phyloP scores from a whole-genome alignment of 1,140 invertebrate species.

The Trialeurodes vaporariorum region DNA sequence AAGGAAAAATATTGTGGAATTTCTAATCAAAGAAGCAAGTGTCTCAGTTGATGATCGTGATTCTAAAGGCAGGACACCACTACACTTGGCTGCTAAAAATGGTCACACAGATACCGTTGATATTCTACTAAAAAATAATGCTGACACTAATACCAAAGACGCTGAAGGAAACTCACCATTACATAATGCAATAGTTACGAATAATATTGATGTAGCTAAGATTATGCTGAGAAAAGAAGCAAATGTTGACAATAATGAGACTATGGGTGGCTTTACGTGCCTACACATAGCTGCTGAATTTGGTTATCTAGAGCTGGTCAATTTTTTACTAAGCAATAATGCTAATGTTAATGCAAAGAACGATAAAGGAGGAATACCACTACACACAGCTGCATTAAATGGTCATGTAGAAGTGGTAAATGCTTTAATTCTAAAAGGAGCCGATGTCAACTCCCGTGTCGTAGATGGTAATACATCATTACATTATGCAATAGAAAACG shows the following conservation, averaged over 20 bases:
- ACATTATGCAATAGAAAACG: slow-evolving; percentile 16
- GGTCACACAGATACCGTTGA: slow-evolving; percentile 20
- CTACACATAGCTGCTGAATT: slow-evolving; percentile 18
- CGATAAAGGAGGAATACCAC: slow-evolving; percentile 13
- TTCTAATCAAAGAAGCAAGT: background rate
- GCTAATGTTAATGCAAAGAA: slow-evolving; percentile 16
- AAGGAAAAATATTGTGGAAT: background rate
- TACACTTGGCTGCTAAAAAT: slow-evolving; percentile 21
- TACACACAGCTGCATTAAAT: slow-evolving; percentile 42
- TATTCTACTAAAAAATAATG: slow-evolving; percentile 18
- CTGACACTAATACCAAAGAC: slow-evolving; percentile 6
- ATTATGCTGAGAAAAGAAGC: slow-evolving; percentile 5
- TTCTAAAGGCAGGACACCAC: slow-evolving; percentile 15
- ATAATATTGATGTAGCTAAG: background rate
- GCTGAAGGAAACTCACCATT: slow-evolving; percentile 3
- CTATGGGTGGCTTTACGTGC: background rate
- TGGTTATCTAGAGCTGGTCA: slow-evolving; percentile 13
- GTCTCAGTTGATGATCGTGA: slow-evolving; percentile 36
- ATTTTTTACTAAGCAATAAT: slow-evolving; percentile 13
- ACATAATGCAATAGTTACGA: background rate
- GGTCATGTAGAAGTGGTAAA: slow-evolving; percentile 56
- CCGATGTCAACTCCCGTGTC: slow-evolving; percentile 44
- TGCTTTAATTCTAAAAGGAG: slow-evolving; percentile 50
- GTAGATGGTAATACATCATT: slow-evolving; percentile 15
- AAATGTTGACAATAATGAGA: background rate